Evolutionary conservation across 2,797 vertebrate species (phyloP), one percentile per base, ranked within the genome.

Genomic region (Etheostoma nigrum): DNA sequence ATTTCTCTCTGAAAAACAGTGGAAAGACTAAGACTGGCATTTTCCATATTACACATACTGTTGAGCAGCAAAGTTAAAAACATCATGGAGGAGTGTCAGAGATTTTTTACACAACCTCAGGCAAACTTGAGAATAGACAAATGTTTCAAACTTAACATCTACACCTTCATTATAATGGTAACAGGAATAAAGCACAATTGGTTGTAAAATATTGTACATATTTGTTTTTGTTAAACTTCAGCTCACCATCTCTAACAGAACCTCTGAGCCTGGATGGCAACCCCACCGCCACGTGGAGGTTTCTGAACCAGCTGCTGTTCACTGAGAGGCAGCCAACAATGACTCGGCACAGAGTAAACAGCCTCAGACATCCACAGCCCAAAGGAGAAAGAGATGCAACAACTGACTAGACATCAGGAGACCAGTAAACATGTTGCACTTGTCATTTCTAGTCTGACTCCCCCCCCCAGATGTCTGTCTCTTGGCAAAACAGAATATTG

Each of bases 261-360:
- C 14, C 23, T 65, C 40, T 27, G 63, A 72, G 53, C 16, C 33
- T 40, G 45, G 63, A 79, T 21, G 1, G 62, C 23, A 62, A 45
- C 83, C 62, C 55, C 52, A 65, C 11, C 44, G 67, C 74, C 6
- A 0, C 3, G 13, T 76, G n/a, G 7, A 76, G 61, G 74, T 82
- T 73, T 79, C 67, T 51, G 44, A 74, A 81, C 48, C 70, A 86
- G 79, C 72, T 75, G 76, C 76, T 78, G 54, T 45, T 75, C 54
- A 66, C 57, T 52, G 60, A 81, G 54, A 66, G 30, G 59, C 74
- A 55, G 79, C 77, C 69, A 82, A 82, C 55, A 61, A 67, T 40
- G 36, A 53, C 62, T 64, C 63, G 65, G 49, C 72, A 64, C 51
- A 21, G 53, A 76, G 67, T 33, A 72, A 74, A 81, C 73, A 79